Base-by-base conservation (phyloP, 53 echinoderm and acorn worm species). In the Astropecten irregularis region DNA sequence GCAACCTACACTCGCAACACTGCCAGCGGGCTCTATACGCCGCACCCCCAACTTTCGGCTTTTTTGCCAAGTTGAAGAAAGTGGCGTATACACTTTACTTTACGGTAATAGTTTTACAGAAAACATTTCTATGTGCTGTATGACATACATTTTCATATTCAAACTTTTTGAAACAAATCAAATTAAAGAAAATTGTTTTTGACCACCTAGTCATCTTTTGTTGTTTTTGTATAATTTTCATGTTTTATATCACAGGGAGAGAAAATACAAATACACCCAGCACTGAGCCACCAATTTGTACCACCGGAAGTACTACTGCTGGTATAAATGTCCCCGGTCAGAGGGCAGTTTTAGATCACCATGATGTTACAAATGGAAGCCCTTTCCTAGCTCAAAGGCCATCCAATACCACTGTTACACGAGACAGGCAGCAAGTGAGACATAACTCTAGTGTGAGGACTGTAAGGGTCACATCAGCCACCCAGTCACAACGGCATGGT, bases 401-500 rank as follows among this genome's bases (percentile, higher is more conserved):
- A 34, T 35, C 83, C 15, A 68, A 53, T 21, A 71, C 84, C 62
- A 61, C 62, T 60, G 38, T 49, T 49, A 18, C 46, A 14, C 60
- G 61, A 48, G 61, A 61, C 71, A 72, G 72, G 63, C 62, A 22
- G 32, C 51, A 44, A 1, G 18, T 39, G 9, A 71, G 70, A 63
- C 90, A 85, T 51, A 64, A 81, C 49, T 86, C 90, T 61, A 51
- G 61, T 20, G 63, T 26, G 54, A 14, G 25, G 63, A 55, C 67
- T 48, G 26, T 49, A 20, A 47, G 66, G 47, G 67, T 69, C 3
- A 33, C 57, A 6, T 10, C 74, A 29, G 16, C 40, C 22, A 25
- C 74, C 10, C 28, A 39, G 9, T 34, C 89, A 20, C 89, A 89
- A 58, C 40, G 88, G 51, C 90, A 84, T 28, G 69, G 90, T 19